Percentiles rank a stretch among this genome's conserved stretches.
These are phyloP conservation scores for Loxodonta africana DNA, from an alignment of 2,113 vertebrate genomes.

Conservation along the genomic window DNA sequence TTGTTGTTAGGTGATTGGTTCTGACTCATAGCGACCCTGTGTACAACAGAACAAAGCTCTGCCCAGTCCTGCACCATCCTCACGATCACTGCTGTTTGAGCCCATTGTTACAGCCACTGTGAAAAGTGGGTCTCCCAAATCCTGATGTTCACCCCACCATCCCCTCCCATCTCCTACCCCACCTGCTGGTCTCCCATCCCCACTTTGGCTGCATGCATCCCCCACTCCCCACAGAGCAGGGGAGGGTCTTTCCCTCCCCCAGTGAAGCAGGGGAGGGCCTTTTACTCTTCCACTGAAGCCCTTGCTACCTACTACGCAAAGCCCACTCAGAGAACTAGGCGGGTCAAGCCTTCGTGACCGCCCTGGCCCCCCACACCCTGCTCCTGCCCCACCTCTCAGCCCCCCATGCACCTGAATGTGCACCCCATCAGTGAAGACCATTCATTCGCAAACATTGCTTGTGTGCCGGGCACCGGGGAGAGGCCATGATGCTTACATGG, in stretches of 20 bases:
- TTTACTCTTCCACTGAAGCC: neutral
- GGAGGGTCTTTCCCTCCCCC: neutral
- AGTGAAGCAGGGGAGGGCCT: neutral
- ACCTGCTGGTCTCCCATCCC: neutral
- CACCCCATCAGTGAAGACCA: neutral
- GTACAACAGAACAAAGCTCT: neutral
- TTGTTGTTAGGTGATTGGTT: neutral
- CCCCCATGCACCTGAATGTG: neutral
- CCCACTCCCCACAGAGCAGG: neutral
- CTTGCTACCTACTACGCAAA: neutral
- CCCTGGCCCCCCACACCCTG: neutral
- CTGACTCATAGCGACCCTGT: neutral
- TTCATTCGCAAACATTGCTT: neutral
- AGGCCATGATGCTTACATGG: accelerated
- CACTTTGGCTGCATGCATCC: neutral
- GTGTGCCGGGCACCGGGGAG: neutral
- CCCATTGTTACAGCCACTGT: neutral
- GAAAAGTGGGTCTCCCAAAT: neutral
- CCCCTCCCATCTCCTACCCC: neutral
- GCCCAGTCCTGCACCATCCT: no score
- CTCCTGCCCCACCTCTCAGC: neutral
- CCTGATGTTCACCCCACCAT: neutral
- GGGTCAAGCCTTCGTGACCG: neutral
- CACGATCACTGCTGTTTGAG: neutral
- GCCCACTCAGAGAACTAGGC: no score